Evolutionary conservation across 2,888 invertebrate species (phyloP).

Genomic region (Agriopis leucophaearia): DNA sequence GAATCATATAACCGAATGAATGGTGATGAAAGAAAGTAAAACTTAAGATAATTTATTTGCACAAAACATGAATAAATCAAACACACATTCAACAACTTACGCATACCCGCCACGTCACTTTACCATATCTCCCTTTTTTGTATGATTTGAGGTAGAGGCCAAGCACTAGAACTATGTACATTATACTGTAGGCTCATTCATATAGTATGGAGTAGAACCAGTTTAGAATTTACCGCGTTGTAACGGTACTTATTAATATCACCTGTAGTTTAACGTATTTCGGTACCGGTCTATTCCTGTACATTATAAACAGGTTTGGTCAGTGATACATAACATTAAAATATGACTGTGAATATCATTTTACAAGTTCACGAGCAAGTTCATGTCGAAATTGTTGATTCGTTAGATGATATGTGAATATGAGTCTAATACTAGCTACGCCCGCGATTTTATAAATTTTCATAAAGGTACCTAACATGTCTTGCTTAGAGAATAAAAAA

Average conservation of each 20-base stretch:
- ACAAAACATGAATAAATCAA: no score
- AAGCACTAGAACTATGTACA: no score
- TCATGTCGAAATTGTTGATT: not conserved
- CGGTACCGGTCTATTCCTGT: constrained; percentile 18
- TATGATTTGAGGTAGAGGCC: no score
- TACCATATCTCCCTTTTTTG: no score
- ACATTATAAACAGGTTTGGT: constrained; percentile 13
- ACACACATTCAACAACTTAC: no score
- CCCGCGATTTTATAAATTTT: no score
- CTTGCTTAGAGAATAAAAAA: no score
- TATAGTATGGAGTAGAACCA: constrained; percentile 7
- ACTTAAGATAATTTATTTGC: no score
- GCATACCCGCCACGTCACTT: no score
- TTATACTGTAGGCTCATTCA: not conserved
- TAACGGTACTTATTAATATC: constrained; percentile 17
- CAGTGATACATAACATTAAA: not conserved
- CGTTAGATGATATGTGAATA: not conserved
- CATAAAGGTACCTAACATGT: no score
- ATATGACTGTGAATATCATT: not conserved
- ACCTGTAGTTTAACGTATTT: constrained; percentile 26
- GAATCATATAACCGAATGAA: no score
- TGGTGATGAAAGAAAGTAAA: no score
- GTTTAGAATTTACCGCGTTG: constrained; percentile 17
- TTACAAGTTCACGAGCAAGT: constrained; percentile 4
- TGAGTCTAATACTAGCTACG: not conserved